Base-by-base conservation (phyloP, 1,140 invertebrate genomes). In the Hermatobates lingyangjiaoensis region DNA sequence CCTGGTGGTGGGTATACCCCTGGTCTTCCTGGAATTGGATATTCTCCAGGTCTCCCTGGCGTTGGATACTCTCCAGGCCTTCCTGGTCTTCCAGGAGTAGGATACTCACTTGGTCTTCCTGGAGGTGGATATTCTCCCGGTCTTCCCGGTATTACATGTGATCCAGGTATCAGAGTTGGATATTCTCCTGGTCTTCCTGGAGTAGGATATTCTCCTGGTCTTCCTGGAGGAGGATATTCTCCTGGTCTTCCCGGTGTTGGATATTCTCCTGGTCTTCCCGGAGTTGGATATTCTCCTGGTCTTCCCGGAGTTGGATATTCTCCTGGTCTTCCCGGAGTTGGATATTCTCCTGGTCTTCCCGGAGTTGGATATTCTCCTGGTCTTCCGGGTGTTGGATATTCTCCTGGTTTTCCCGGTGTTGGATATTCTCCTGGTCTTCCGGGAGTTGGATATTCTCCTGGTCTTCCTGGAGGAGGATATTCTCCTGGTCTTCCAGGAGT, bases 31-130 rank as follows among this genome's bases (percentile, higher is more conserved):
- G 38, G 10, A 27, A 49, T 52, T 30, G 54, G 54, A 28, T 56
- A 57, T 49, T 34, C 51, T 47, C 53, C 58, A 20, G 52, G 46
- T 51, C 49, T 40, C 45, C 47, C 51, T 47, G 53, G 39, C 52
- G 54, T 40, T 14, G 51, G 48, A 44, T 48, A 51, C 48, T 48
- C 50, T 18, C 51, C 54, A 40, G 56, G 48, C 27, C 23, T 38
- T 27, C 45, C 40, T 50, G 34, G 44, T 27, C 46, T 51, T 48
- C 46, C 55, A 10, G 39, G 39, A 5, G 39, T 18, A 10, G 39
- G 39, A 42, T 42, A 42, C 18, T 42, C 47, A 2, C 52, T 47
- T 39, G 48, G 47, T 15, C 45, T 34, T 7, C 34, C 51, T 27
- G 46, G 12, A 26, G 48, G 45, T 27, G 51, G 34, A 44, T 49